Evolutionary conservation across 2,113 vertebrate species (phyloP).

Genomic region (Carassius auratus): DNA sequence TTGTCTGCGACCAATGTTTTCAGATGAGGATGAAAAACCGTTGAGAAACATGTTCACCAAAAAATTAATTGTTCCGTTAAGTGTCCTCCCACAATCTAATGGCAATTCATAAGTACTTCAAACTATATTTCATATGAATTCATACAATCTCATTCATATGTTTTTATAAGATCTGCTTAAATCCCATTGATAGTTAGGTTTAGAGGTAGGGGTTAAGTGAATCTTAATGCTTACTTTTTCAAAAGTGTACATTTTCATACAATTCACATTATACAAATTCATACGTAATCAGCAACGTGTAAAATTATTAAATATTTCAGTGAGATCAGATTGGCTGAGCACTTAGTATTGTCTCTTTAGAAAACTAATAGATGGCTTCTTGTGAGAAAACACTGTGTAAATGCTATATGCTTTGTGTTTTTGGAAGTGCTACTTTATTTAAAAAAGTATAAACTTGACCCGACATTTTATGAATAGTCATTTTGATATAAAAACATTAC

Average conservation of each 20-base stretch:
- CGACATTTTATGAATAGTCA: conserved; percentile 84
- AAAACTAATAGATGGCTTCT: conserved; percentile 1
- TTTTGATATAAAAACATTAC: conserved; percentile 86
- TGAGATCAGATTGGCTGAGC: neutral
- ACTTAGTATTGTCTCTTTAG: neutral
- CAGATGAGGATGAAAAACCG: neutral
- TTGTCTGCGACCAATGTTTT: neutral
- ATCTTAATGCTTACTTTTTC: too few relatives aligned
- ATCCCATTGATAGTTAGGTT: too few relatives aligned
- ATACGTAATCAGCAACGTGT: too few relatives aligned
- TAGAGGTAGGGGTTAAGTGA: too few relatives aligned
- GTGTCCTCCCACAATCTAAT: too few relatives aligned
- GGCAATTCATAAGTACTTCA: too few relatives aligned
- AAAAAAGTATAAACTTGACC: conserved; percentile 87
- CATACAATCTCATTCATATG: too few relatives aligned
- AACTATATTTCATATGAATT: too few relatives aligned
- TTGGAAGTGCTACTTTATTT: conserved; percentile 85
- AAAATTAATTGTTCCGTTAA: neutral
- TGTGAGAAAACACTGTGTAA: conserved; percentile 62
- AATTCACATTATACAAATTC: neutral
- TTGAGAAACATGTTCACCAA: neutral
- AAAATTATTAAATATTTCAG: too few relatives aligned
- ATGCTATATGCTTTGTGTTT: conserved; percentile 62
- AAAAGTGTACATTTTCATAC: neutral
- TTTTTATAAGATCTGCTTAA: too few relatives aligned